Evolutionary conservation across 2,797 vertebrate genomes (phyloP).

Genomic region (Urocyon cinereoargenteus): DNA sequence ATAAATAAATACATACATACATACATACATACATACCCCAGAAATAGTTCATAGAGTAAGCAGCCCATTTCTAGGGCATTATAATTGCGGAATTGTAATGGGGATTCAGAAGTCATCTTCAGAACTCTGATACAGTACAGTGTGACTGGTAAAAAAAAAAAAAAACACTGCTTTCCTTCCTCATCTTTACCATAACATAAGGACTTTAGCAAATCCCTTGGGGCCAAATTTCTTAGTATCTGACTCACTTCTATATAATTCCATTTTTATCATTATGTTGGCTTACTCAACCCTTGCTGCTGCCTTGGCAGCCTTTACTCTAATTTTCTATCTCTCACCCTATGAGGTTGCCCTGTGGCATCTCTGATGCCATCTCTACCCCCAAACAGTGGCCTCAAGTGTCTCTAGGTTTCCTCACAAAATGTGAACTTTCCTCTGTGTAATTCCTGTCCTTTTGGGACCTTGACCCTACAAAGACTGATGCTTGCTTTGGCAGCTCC

Average conservation of each 20-base stretch:
- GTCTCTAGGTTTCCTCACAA: constrained; percentile 21
- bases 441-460: neutral
- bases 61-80: neutral
- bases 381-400: neutral
- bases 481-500: neutral
- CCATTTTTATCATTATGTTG: neutral
- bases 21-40: neutral
- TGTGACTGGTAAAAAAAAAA: neutral
- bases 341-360: neutral
- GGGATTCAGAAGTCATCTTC: neutral
- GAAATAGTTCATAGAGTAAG: neutral
- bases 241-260: neutral
- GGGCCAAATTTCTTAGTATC: neutral
- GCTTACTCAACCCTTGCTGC: neutral
- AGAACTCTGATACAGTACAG: neutral
- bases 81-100: neutral
- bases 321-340: neutral
- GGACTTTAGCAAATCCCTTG: neutral
- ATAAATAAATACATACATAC: too few species aligned
- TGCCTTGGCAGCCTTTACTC: neutral
- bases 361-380: neutral
- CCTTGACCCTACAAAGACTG: neutral
- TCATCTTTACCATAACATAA: neutral
- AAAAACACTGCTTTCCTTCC: neutral
- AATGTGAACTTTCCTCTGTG: neutral